Percentiles rank a stretch among this genome's conserved stretches.
Conservation (phyloP, 2,797 vertebrate species). For the Hephaestus fuliginosus region DNA sequence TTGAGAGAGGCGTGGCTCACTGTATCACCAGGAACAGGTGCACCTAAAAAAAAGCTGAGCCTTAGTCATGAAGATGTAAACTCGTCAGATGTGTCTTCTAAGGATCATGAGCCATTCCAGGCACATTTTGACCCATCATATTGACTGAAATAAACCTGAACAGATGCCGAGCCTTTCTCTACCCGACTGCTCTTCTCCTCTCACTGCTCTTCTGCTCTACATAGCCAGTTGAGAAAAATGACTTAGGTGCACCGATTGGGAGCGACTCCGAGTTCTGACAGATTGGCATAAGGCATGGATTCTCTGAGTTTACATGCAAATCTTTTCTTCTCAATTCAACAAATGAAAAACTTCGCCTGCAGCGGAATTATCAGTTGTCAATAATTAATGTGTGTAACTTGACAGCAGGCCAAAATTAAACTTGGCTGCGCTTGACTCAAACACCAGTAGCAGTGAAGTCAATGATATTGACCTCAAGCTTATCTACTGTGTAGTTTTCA, state of each 20-base stretch:
- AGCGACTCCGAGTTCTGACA: slow-evolving; percentile 7
- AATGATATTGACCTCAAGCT: too few relatives aligned
- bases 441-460: too few relatives aligned
- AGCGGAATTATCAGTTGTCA: not conserved
- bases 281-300: slow-evolving; percentile 3
- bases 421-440: not conserved
- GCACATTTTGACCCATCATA: too few relatives aligned
- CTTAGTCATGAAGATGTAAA: not conserved
- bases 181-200: not conserved
- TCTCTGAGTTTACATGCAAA: not conserved
- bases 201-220: not conserved
- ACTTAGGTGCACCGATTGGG: not conserved
- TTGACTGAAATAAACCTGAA: too few relatives aligned
- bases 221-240: not conserved
- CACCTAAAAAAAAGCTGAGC: not conserved
- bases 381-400: not conserved
- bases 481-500: too few relatives aligned
- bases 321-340: not conserved
- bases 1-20: slow-evolving; percentile 5
- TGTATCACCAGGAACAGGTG: slow-evolving; percentile 1
- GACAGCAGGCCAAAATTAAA: not conserved
- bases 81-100: not conserved
- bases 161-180: too few relatives aligned
- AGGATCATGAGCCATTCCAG: too few relatives aligned
- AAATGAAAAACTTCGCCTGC: not conserved